Base-by-base conservation (phyloP, 2,888 invertebrate species). In the Andrena dorsata region DNA sequence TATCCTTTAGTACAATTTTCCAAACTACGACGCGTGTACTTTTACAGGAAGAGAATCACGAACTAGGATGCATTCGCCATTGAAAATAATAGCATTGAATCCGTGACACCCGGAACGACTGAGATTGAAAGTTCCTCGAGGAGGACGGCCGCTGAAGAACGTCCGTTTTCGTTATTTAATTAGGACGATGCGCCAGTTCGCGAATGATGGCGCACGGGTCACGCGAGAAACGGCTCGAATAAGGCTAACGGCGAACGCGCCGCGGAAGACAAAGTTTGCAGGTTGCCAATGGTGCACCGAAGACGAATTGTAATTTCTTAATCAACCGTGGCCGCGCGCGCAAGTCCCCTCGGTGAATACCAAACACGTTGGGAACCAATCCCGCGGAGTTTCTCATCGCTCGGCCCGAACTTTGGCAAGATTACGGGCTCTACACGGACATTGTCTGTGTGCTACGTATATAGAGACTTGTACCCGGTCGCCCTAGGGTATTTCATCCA, bases 321-420 rank as follows among this genome's bases (percentile, higher is more conserved):
- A 86, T 76, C 63, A 86, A 83, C 69, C 75, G 66, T 5, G 51
- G 28, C 26, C 51, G 63, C 49, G 35, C 71, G 63, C 72, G 61
- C 61, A 47, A 63, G 68, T 64, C 63, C 49, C 68, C 58, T 30
- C 41, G 49, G 78, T 71, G 83, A 84, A 80, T 81, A 70, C 76
- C 56, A 49, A 76, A 71, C 63, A 64, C 77, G 80, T 75, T 73
- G 77, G 68, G 85, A 85, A 81, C 75, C 81, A 87, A 85, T 85
- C 74, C 83, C n/a, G 7, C 64, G 58, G 66, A 87, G 83, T 85
- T 87, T 79, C 80, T 71, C 88, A 69, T 85, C 69, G 71, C 78
- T 61, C 73, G 64, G 41, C 35, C 75, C 71, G 71, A 87, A 87
- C 84, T 87, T 88, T 63, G 84, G 68, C 82, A 88, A 87, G 88